Evolutionary conservation across 2,888 invertebrate species (phyloP).

Genomic region (Drosophila robusta): DNA sequence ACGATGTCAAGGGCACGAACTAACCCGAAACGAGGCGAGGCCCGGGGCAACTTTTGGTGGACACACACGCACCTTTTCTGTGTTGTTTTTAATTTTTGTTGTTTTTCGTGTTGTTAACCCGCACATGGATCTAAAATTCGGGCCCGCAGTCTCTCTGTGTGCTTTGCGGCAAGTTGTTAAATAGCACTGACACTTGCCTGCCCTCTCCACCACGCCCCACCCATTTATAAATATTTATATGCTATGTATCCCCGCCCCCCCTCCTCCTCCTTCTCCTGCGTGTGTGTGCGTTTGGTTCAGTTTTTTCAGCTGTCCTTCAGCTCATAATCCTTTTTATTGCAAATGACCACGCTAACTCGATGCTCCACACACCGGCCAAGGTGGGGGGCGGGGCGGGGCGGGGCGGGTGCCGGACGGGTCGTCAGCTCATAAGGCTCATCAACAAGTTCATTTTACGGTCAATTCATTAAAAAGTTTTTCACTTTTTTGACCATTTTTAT

Average conservation of each 20-base stretch:
- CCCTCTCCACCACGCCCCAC: constrained; percentile 6
- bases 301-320: constrained; percentile 72
- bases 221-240: constrained; percentile 76
- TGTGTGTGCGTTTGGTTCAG: constrained; percentile 20
- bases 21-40: constrained; percentile 50
- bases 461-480: constrained; percentile 71
- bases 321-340: constrained; percentile 80
- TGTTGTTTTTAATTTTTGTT: constrained; percentile 4
- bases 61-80: constrained; percentile 60
- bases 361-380: constrained; percentile 51
- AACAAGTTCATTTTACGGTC: constrained; percentile 81
- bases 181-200: constrained; percentile 74
- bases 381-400: constrained; percentile 5
- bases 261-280: not conserved
- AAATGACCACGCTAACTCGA: constrained; percentile 77
- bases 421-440: constrained; percentile 76
- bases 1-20: constrained; percentile 62
- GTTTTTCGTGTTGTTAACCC: constrained; percentile 24
- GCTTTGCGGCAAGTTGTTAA: constrained; percentile 71
- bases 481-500: constrained; percentile 62
- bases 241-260: constrained; percentile 10
- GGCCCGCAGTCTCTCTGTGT: constrained; percentile 37
- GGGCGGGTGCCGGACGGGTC: constrained; percentile 15
- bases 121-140: constrained; percentile 37
- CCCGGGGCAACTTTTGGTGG: constrained; percentile 35